Evolutionary conservation across 2,113 vertebrate genomes (phyloP).

Genomic region (Aepyceros melampus): DNA sequence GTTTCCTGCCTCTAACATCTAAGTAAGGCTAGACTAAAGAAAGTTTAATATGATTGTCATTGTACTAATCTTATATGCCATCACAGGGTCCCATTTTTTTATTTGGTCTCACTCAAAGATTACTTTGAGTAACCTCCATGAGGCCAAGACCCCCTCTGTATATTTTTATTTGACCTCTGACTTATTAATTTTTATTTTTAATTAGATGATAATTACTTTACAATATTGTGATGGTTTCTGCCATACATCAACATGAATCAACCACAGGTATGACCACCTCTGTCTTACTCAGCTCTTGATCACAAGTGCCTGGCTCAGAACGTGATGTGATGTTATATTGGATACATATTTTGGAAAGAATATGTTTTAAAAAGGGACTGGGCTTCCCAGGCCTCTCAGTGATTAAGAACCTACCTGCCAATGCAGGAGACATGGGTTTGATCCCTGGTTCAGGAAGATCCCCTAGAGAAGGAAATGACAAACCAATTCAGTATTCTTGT

Average conservation of each 20-base stretch:
- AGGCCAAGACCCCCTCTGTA: background rate
- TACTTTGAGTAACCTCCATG: background rate
- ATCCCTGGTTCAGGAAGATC: background rate
- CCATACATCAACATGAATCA: background rate
- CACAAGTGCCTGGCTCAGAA: background rate
- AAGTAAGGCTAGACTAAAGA: background rate
- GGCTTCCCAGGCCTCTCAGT: background rate
- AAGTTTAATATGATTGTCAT: background rate
- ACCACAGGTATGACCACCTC: background rate
- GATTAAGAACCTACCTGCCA: background rate
- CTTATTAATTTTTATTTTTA: background rate
- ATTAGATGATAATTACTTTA: background rate
- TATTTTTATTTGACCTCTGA: background rate
- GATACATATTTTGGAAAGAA: background rate
- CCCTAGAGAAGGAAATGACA: background rate
- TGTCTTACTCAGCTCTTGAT: background rate
- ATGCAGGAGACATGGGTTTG: background rate
- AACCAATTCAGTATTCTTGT: background rate
- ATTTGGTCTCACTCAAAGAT: background rate
- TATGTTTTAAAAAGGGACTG: background rate
- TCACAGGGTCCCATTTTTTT: background rate
- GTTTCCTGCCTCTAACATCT: background rate
- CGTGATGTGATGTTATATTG: accelerated
- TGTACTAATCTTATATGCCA: background rate
- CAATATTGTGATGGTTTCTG: background rate